Evolutionary conservation across 2,113 vertebrate species (phyloP).

Genomic region (Myotis brandtii): DNA sequence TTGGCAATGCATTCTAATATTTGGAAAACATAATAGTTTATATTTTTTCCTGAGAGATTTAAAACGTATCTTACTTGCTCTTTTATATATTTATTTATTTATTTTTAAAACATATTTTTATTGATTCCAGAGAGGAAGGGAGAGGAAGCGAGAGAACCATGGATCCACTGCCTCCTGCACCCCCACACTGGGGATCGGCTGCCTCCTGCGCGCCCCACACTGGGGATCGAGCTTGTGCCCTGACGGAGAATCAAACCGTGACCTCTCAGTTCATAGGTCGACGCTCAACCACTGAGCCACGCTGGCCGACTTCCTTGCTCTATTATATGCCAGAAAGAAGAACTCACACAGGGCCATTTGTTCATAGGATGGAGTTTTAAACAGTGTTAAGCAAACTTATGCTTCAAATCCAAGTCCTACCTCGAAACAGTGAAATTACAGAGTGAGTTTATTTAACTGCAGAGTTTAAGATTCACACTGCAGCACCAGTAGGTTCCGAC

Average conservation of each 20-base stretch:
- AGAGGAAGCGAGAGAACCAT: too few species aligned
- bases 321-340: neutral
- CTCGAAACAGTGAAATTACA: neutral
- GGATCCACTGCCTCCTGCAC: too few species aligned
- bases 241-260: too few species aligned
- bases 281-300: too few species aligned
- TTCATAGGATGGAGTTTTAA: neutral
- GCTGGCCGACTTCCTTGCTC: too few species aligned
- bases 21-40: slow-evolving; percentile 35
- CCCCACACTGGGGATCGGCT: too few species aligned
- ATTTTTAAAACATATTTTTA: too few species aligned
- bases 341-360: neutral
- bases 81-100: neutral
- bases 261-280: too few species aligned
- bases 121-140: too few species aligned
- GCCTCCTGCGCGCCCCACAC: too few species aligned
- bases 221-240: too few species aligned
- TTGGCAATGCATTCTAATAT: neutral
- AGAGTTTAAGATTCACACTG: neutral
- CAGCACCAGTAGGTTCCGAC: neutral
- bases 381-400: slow-evolving; percentile 1
- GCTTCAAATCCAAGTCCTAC: neutral
- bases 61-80: neutral
- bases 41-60: neutral
- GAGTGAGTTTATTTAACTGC: neutral